Percentiles rank a stretch among this genome's conserved stretches.
phyloP scores from a whole-genome alignment of 64 coral and sea anemone genomes.

The Exaiptasia diaphana region DNA sequence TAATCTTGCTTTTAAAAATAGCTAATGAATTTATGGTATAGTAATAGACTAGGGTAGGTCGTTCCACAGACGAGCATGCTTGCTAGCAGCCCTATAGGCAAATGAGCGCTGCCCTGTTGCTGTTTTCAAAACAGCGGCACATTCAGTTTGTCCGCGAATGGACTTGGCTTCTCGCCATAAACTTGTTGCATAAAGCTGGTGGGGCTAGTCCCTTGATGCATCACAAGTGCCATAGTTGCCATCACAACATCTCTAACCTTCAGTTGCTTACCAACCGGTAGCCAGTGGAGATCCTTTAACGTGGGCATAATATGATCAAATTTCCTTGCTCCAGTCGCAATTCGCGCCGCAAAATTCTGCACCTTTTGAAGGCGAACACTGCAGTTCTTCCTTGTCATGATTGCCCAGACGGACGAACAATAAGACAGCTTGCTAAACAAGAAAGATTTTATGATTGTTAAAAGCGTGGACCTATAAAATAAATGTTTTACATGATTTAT shows the following conservation, averaged over 20 bases:
- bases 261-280: conserved; percentile 19
- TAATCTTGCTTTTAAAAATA: too few species aligned
- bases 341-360: neutral
- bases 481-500: conserved; percentile 29
- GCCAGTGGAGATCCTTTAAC: conserved; percentile 29
- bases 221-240: conserved; percentile 27
- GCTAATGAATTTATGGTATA: neutral
- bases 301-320: conserved; percentile 3
- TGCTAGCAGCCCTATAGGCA: neutral
- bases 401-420: conserved; percentile 14
- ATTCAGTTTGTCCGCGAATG: conserved; percentile 13
- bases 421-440: conserved; percentile 27
- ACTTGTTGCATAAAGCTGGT: conserved; percentile 32
- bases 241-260: conserved; percentile 42
- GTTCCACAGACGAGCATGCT: conserved; percentile 5
- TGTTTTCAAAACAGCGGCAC: too few species aligned
- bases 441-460: conserved; percentile 15
- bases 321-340: neutral
- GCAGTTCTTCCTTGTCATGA: neutral
- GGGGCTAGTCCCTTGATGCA: conserved; percentile 44
- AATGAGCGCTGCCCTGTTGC: conserved; percentile 14
- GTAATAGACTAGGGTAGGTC: neutral
- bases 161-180: conserved; percentile 10
- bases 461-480: conserved; percentile 1
- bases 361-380: conserved; percentile 2